Base-by-base conservation (phyloP, 1,140 invertebrate genomes). In the Rhyacophila brunnea region DNA sequence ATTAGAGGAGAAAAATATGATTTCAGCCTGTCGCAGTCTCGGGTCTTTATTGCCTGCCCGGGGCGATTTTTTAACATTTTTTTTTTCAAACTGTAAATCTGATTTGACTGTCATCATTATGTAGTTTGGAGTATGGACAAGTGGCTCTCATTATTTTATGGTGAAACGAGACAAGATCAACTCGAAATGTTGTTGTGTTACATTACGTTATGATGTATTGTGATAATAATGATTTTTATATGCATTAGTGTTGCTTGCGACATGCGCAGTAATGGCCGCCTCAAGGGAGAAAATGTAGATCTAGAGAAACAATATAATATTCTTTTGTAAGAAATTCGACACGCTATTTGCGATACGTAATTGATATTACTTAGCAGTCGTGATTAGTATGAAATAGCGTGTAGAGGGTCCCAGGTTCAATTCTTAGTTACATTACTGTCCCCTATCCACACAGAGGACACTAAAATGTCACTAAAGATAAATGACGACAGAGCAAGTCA, bases 21-120 rank as follows among this genome's bases (percentile, higher is more conserved):
- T 57, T 57, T 57, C 45, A 44, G 54, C 23, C 45, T 57, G 54
- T 57, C 54, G 34, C 45, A 57, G 34, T 57, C 54, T 35, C 35
- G 34, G 14, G 10, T 13, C 53, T 28, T 47, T 46, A 20, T 34
- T 28, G 36, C n/a, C 15, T 6, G 42, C 54, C 28, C 34, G 46
- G 32, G 54, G 54, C 44, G 13, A 28, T 13, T 40, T 13, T 13
- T 40, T 35, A 35, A n/a, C 11, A 40, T 5, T 5, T 40, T 40
- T 13, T 40, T 40, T 15, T 40, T 40, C 15, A 40, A 13, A 15
- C 15, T 13, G n/a, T 15, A 40, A 40, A 40, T 40, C 23, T 28
- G 23, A 28, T 28, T n/a, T 40, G 38, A 13, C 15, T 40, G 11
- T 40, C 15, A 13, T 40, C 15, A 13, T 40, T 15, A 40, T 40